These are phyloP conservation scores for Gymnodraco acuticeps DNA, from an alignment of 2,797 vertebrate species.

Conservation along the genomic window DNA sequence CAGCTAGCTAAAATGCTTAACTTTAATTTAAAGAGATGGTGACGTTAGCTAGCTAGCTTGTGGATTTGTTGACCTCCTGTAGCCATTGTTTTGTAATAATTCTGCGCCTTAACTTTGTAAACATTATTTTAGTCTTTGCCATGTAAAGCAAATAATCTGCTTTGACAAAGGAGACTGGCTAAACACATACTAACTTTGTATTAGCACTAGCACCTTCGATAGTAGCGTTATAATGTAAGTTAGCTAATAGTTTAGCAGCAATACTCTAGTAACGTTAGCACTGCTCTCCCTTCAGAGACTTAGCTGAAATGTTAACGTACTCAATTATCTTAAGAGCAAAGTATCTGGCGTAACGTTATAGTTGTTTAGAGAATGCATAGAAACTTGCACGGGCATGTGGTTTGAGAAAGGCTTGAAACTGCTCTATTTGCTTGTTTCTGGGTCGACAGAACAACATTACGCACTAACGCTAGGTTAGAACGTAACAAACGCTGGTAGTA, in stretches of 20 bases:
- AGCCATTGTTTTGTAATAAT: not conserved
- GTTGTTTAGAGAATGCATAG: not conserved
- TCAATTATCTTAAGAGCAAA: not conserved
- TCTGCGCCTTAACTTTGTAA: not conserved
- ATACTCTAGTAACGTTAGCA: not conserved
- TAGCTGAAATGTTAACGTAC: not conserved
- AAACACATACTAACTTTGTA: not conserved
- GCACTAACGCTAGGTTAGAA: not conserved
- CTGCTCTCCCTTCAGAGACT: not conserved
- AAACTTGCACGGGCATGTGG: not conserved
- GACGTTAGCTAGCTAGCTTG: constrained; percentile 44
- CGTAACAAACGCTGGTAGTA: not conserved
- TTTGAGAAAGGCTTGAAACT: not conserved
- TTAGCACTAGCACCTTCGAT: not conserved
- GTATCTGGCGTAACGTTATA: not conserved
- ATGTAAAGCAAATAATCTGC: not conserved
- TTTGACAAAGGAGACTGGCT: not conserved
- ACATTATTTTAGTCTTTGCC: accelerated
- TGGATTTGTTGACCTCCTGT: too few species aligned
- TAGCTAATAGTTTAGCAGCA: constrained; percentile 12
- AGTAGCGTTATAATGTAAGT: not conserved
- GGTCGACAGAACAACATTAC: not conserved
- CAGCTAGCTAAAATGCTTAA: not conserved
- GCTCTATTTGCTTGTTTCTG: not conserved
- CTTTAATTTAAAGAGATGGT: not conserved